Conservation (phyloP, 2,888 invertebrate genomes). For the Parnassius orleans region DNA sequence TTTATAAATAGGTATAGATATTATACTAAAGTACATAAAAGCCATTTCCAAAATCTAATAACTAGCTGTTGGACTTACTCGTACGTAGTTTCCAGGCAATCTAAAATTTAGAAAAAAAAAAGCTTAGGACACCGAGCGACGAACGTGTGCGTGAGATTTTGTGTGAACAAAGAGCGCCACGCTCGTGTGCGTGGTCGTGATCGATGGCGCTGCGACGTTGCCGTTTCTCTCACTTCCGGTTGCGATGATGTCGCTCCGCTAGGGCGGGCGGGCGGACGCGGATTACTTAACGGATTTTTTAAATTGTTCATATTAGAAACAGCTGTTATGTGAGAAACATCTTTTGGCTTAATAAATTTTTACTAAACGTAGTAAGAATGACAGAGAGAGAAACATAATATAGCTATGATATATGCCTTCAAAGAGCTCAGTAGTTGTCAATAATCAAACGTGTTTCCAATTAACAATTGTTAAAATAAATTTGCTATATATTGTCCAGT, state of each 20-base stretch:
- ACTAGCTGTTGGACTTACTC: not conserved
- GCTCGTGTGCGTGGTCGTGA: conserved; percentile 66
- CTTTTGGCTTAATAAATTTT: too few relatives aligned
- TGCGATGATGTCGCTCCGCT: conserved; percentile 60
- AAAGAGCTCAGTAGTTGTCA: too few relatives aligned
- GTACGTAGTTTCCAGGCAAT: conserved; percentile 7
- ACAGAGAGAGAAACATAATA: too few relatives aligned
- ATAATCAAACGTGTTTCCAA: too few relatives aligned
- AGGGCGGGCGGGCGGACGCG: conserved; percentile 49
- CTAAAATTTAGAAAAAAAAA: conserved; percentile 25
- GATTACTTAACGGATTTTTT: conserved; percentile 48
- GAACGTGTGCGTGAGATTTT: conserved; percentile 35
- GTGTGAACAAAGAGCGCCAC: conserved; percentile 34
- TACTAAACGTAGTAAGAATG: too few relatives aligned
- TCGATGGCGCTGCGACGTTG: conserved; percentile 84
- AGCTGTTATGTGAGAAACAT: conserved; percentile 21
- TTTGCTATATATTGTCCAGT: too few relatives aligned
- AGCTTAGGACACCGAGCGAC: conserved; percentile 35
- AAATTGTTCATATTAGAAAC: conserved; percentile 33
- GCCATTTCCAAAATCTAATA: not conserved
- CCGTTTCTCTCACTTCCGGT: conserved; percentile 85
- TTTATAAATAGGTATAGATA: too few relatives aligned
- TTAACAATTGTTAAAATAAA: too few relatives aligned
- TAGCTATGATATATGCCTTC: too few relatives aligned
- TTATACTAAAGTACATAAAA: too few relatives aligned